Percentiles rank a stretch among this genome's conserved stretches.
Evolutionary conservation across 1,140 invertebrate species (phyloP).

Genomic region (Megalonaias nervosa): DNA sequence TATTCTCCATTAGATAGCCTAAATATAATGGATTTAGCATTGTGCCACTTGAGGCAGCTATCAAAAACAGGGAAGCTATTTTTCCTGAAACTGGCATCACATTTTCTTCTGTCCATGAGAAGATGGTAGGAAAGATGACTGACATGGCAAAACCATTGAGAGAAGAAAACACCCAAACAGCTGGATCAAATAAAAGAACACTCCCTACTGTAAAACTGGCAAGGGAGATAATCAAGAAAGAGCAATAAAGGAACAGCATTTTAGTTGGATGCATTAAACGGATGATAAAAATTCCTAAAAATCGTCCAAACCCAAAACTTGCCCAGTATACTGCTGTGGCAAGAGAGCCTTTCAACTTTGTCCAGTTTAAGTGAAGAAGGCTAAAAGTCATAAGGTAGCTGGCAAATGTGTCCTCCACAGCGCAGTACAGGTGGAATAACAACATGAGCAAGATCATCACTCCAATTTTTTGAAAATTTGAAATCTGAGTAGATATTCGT

Average conservation of each 20-base stretch:
- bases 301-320: conserved; percentile 36
- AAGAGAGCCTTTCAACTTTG: conserved; percentile 36
- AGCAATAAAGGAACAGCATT: conserved; percentile 21
- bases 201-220: conserved; percentile 22
- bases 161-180: conserved; percentile 22
- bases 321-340: conserved; percentile 43
- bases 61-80: conserved; percentile 42
- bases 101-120: conserved; percentile 48
- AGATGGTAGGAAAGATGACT: conserved; percentile 44
- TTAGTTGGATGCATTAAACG: conserved; percentile 30
- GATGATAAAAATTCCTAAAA: conserved; percentile 43
- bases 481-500: conserved; percentile 7
- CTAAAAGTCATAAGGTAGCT: conserved; percentile 46
- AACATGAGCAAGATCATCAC: conserved; percentile 12
- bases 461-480: not conserved
- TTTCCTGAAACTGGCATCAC: conserved; percentile 44
- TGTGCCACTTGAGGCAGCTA: conserved; percentile 43
- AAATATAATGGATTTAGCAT: conserved; percentile 45
- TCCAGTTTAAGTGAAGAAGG: conserved; percentile 40
- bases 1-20: conserved; percentile 50
- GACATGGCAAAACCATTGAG: conserved; percentile 41
- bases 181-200: not conserved
- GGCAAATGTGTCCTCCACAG: conserved; percentile 48
- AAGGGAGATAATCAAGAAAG: conserved; percentile 21
- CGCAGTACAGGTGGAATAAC: conserved; percentile 39